Evolutionary conservation across 1,140 invertebrate species (phyloP).

Genomic region (Daktulosphaira vitifoliae): DNA sequence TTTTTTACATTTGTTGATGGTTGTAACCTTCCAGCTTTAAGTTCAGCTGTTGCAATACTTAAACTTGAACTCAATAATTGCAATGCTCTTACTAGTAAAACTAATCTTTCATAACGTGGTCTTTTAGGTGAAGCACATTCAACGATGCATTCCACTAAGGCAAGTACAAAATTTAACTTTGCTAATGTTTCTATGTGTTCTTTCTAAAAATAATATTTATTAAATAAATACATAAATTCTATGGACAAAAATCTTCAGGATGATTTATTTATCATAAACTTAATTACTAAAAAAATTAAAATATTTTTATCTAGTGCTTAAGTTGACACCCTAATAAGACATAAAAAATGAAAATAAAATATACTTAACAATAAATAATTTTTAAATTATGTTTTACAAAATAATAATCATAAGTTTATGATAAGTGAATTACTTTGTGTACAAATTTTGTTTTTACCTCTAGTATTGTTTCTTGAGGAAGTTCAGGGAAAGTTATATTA

Average conservation of each 20-base stretch:
- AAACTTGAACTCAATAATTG: conserved; percentile 88
- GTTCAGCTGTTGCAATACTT: conserved; percentile 78
- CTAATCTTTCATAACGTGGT: conserved; percentile 70
- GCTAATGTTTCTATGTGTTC: conserved; percentile 90
- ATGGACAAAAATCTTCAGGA: too few species aligned
- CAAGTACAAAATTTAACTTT: conserved; percentile 83
- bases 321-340: too few species aligned
- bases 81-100: conserved; percentile 79
- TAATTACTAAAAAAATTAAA: too few species aligned
- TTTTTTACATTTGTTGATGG: conserved; percentile 83
- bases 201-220: conserved; percentile 45
- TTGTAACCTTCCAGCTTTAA: conserved; percentile 71
- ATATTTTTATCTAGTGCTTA: too few species aligned
- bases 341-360: too few species aligned
- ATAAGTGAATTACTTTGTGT: too few species aligned
- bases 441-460: conserved; percentile 47
- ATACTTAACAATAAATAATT: too few species aligned
- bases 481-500: conserved; percentile 63
- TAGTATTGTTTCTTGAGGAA: conserved; percentile 90
- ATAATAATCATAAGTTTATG: too few species aligned
- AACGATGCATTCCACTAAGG: conserved; percentile 80
- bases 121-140: conserved; percentile 66
- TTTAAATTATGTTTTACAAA: too few species aligned
- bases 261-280: too few species aligned
- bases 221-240: too few species aligned